Conservation (phyloP, 2,113 vertebrate genomes). For the Anseranas semipalmata region DNA sequence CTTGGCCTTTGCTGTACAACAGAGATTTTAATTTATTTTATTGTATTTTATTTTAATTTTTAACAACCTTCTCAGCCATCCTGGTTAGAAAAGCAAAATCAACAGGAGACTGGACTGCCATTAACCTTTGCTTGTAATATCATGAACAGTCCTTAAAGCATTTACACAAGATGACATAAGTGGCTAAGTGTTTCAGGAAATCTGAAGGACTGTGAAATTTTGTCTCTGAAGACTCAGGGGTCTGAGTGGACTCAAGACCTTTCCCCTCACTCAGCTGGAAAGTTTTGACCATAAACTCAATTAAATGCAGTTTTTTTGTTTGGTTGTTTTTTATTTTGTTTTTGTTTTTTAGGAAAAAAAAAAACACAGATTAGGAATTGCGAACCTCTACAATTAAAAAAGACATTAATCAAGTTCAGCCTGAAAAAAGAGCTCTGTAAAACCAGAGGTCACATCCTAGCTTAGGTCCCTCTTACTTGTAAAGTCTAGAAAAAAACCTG, state of each 20-base stretch:
- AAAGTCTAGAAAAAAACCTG: neutral
- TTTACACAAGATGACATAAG: conserved; percentile 36
- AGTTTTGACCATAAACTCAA: conserved; percentile 49
- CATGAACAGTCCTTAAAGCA: neutral
- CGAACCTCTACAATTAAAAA: conserved; percentile 35
- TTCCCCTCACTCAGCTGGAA: neutral
- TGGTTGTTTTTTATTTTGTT: neutral
- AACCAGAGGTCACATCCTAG: conserved; percentile 21
- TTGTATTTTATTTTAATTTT: neutral
- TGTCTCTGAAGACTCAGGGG: conserved; percentile 23
- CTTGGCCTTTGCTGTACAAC: neutral
- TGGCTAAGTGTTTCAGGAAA: conserved; percentile 47
- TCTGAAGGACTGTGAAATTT: conserved; percentile 45
- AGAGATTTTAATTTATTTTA: neutral
- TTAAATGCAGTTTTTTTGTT: neutral
- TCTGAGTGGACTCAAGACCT: conserved; percentile 4
- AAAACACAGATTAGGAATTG: neutral
- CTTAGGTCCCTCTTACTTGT: neutral
- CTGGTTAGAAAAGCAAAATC: conserved; percentile 32
- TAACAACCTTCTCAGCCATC: neutral
- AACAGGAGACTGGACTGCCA: conserved; percentile 1
- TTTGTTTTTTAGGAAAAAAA: neutral
- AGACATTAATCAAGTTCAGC: conserved; percentile 22
- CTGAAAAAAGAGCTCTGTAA: conserved; percentile 36
- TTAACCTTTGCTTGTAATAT: conserved; percentile 30